Evolutionary conservation across 2,113 vertebrate species (phyloP), one percentile per base, ranked within the genome.

Genomic region (Chlorodrepanis virens): DNA sequence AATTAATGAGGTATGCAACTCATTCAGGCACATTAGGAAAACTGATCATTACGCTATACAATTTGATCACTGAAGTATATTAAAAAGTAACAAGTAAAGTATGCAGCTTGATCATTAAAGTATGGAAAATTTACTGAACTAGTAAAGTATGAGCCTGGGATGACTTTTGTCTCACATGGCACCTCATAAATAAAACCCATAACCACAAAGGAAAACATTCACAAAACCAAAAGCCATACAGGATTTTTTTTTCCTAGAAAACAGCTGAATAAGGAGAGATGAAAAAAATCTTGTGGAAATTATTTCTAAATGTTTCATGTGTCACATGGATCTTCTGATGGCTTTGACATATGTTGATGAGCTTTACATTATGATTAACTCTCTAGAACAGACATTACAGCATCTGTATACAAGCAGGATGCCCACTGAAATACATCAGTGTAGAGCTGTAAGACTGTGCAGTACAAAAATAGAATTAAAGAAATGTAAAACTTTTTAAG

Each of bases 21-120:
- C 94, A 88, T 86, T 90, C 90, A 90, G 83, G 90, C 96, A 89
- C 44, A 9, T 81, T 94, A 90, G 72, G 93, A 94, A 94, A 90
- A 86, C 68, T 78, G 76, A 96, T 96, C 90, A 83, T 96, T 96
- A 92, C 0, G 3, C 88, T 68, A 60, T 88, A 96, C 90, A 96
- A 92, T 86, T 78, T 96, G 92, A 96, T 94, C 94, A 94, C 85
- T 94, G 96, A 96, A 93, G 79, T 96, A 96, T 96, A 96, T 97
- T 93, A 95, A 96, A 96, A 96, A 93, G 76, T 94, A 96, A 96
- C 93, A 81, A 95, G 92, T 90, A 88, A 96, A 96, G 79, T 89
- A 96, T 96, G 96, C 83, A 90, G 76, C 83, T 90, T 96, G 93
- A 93, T 96, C 94, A 90, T 96, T 94, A 95, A 95, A 89, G 94